Conservation (phyloP, 1,140 invertebrate species). For the Leptinotarsa texana region DNA sequence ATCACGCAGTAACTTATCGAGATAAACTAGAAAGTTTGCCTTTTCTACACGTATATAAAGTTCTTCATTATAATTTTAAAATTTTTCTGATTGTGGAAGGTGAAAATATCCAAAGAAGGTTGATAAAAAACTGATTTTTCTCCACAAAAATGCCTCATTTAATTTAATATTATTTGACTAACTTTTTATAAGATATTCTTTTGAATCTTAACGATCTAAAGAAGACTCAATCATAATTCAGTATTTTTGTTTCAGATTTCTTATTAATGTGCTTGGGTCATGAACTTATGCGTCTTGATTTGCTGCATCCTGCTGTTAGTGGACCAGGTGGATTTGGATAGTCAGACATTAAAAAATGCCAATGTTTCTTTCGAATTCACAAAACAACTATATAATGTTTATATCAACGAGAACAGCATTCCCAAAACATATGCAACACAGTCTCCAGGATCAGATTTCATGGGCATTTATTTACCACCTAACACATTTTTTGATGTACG, state of each 20-base stretch:
- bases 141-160: too few species aligned
- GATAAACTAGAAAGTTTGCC: too few species aligned
- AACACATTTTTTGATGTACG: slow-evolving; percentile 64
- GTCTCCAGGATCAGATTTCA: slow-evolving; percentile 60
- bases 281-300: neutral
- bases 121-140: too few species aligned
- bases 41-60: too few species aligned
- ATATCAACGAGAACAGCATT: slow-evolving; percentile 88
- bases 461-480: slow-evolving; percentile 58
- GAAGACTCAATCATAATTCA: too few species aligned
- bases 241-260: neutral
- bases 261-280: neutral
- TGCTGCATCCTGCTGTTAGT: slow-evolving; percentile 5
- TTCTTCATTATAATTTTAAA: too few species aligned
- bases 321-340: neutral
- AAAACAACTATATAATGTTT: slow-evolving; percentile 80
- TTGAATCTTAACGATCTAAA: too few species aligned
- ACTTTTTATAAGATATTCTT: too few species aligned
- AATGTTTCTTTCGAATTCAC: slow-evolving; percentile 68
- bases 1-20: too few species aligned
- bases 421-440: slow-evolving; percentile 77
- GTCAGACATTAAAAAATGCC: neutral
- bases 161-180: too few species aligned
- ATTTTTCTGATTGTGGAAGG: too few species aligned
- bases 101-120: too few species aligned